Conservation (phyloP, 2,888 invertebrate species). For the Cerastis rubricosa region DNA sequence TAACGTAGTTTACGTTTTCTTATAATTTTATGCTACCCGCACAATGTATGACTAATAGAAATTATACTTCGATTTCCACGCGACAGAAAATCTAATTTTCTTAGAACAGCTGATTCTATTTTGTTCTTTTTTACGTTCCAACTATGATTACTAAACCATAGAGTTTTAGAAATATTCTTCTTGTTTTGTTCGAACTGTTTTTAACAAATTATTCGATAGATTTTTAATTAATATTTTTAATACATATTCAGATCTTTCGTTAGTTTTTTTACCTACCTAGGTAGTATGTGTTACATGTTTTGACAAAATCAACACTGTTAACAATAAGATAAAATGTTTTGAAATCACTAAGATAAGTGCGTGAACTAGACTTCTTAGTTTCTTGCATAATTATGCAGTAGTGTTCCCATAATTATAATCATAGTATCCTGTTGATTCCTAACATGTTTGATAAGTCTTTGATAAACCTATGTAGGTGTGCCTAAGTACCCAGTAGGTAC, state of each 20-base stretch:
- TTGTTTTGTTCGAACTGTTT: background rate
- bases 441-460: background rate
- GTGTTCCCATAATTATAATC: no score
- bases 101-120: conserved; percentile 24
- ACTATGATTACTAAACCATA: background rate
- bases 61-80: conserved; percentile 18
- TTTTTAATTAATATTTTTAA: background rate
- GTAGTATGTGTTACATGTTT: background rate
- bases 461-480: conserved; percentile 8
- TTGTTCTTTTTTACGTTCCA: background rate
- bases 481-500: background rate
- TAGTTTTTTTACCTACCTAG: background rate
- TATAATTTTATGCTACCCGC: conserved; percentile 26
- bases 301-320: background rate
- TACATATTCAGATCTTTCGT: background rate
- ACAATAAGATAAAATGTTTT: conserved; percentile 1
- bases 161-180: background rate
- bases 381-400: background rate
- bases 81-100: background rate
- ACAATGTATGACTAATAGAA: conserved; percentile 34
- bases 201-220: background rate
- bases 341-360: conserved; percentile 2
- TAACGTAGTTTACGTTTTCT: conserved; percentile 34
- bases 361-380: background rate
- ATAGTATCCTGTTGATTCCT: conserved; percentile 1